Base-by-base conservation (phyloP, 2,888 invertebrate genomes). In the Anodontia alba region DNA sequence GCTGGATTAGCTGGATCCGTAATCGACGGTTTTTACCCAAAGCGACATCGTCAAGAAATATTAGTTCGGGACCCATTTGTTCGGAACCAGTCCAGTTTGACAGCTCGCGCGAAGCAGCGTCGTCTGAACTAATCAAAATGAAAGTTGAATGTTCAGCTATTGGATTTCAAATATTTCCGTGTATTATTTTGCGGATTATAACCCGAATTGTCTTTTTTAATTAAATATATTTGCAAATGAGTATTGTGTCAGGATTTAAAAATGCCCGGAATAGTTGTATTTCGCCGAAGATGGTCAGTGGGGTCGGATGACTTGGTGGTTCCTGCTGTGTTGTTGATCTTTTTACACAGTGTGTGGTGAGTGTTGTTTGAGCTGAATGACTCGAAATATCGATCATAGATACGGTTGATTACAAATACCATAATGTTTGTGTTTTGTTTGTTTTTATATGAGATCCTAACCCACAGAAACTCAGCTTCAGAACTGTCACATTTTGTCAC, bases 281-380 rank as follows among this genome's bases (percentile, higher is more conserved):
- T 97, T 95, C 96, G 96, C 92, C 96, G 97, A 91, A 96, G 98
- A 90, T 98, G 98, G 97, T 97, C 97, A 93, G 97, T 97, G 88
- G 98, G 97, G 89, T 97, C 97, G 87, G 97, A 98, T 95, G 97
- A 98, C 95, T 95, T 98, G 90, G 97, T 97, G 88, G 97, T 98
- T 73, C 97, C 98, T 46, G 97, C 97, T 77, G 96, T 96, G 86
- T 96, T 97, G 94, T 96, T 97, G 76, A 96, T 97, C 94, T 95
- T 96, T 80, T 95, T 97, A 89, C 97, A 98, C 95, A 94, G 96
- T 81, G 95, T 97, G 93, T 97, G 97, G 98, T 97, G 94, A 96
- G 96, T 88, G 38, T 12, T n/a, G n/a, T n/a, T n/a, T 26, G 20
- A 20, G 26, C 5, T 15, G n/a, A 62, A 26, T 12, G 10, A 67